phyloP scores from a whole-genome alignment of 2,113 vertebrate species.

The Ploceus nigricollis region DNA sequence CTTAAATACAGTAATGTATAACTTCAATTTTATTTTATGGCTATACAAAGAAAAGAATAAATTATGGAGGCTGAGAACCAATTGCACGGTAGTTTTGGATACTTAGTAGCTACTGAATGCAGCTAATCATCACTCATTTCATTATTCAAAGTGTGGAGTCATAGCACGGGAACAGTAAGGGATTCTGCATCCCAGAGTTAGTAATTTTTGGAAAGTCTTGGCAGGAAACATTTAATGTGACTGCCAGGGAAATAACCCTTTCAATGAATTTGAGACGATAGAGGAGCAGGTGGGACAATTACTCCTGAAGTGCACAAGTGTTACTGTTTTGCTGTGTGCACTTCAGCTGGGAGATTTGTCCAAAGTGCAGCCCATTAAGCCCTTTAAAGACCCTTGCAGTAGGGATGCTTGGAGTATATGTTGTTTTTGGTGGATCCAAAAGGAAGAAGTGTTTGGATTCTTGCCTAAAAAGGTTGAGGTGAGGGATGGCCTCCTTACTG shows the following conservation, averaged over 20 bases:
- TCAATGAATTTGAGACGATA: rapidly evolving
- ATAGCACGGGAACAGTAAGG: rapidly evolving
- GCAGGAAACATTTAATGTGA: neutral
- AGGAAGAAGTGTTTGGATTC: neutral
- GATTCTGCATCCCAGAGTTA: no score
- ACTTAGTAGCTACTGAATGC: neutral
- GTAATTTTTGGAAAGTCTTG: neutral
- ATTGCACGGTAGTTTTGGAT: neutral
- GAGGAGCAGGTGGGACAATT: neutral
- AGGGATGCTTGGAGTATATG: rapidly evolving
- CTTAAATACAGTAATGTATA: neutral
- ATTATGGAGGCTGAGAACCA: neutral
- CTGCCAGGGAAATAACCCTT: neutral
- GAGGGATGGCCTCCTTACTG: neutral
- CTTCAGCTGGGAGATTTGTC: neutral
- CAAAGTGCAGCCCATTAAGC: neutral
- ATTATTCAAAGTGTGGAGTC: neutral
- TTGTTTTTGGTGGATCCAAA: neutral
- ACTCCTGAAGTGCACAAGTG: neutral
- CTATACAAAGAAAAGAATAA: neutral
- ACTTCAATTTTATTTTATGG: neutral
- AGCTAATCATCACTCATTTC: neutral
- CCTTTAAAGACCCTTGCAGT: neutral
- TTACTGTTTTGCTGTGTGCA: neutral
- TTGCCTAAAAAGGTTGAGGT: neutral